A percentile compares a stretch with the other conserved stretches of the same genome.
Conservation (phyloP, 2,113 vertebrate species). For the Garra rufa region DNA sequence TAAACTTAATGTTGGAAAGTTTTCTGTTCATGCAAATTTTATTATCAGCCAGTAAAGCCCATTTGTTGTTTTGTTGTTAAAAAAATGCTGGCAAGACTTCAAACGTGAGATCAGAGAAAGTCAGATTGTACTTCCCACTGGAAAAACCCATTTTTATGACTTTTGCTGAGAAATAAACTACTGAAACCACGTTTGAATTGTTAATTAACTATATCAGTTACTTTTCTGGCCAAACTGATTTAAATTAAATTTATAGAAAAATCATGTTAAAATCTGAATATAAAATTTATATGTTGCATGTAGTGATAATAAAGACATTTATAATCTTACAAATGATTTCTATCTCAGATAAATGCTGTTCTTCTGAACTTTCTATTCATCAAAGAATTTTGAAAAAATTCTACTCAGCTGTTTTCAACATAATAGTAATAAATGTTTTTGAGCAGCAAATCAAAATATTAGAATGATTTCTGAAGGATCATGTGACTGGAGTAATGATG, state of each 20-base stretch:
- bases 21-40: conserved; percentile 23
- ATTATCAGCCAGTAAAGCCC: background rate
- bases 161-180: background rate
- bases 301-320: too few relatives aligned
- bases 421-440: too few relatives aligned
- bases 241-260: background rate
- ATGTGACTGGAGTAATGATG: too few relatives aligned
- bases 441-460: too few relatives aligned
- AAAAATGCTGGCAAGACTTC: background rate
- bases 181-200: background rate
- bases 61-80: background rate
- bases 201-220: background rate
- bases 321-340: too few relatives aligned
- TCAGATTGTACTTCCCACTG: background rate
- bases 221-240: background rate
- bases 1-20: conserved; percentile 19
- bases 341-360: too few relatives aligned
- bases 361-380: too few relatives aligned
- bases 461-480: too few relatives aligned
- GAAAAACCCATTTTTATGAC: background rate
- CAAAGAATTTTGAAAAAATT: too few relatives aligned
- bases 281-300: too few relatives aligned
- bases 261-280: background rate
- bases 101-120: background rate
- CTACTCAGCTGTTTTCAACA: too few relatives aligned